Base-by-base conservation (phyloP, 2,888 invertebrate species). In the Dorcus parallelipipedus region DNA sequence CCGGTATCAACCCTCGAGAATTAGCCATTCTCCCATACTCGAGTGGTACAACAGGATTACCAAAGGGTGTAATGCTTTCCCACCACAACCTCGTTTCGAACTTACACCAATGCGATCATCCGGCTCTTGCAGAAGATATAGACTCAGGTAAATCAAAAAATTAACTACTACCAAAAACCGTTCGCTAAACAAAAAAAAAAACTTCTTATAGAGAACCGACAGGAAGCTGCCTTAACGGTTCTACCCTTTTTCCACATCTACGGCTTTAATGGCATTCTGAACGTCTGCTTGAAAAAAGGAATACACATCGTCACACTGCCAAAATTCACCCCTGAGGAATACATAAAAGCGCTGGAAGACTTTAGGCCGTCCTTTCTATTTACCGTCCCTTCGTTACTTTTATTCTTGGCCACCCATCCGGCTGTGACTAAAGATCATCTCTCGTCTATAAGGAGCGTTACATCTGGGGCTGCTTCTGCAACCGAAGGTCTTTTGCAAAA, bases 231-330 rank as follows among this genome's bases (percentile, higher is more conserved):
- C 2, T 75, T 88, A 14, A 85, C 86, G 1, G 85, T 88, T 0
- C 81, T 92, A 7, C 92, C 91, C 3, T 89, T 89, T 76, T 91
- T 88, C 78, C 91, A 91, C 74, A 90, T 90, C 61, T 91, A 87
- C 73, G 91, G 91, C 2, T 86, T 89, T 73, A 87, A 87, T 65
- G 84, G 84, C 3, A 83, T 89, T 38, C 78, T 90, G 66, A 85
- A 89, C 65, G 80, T 83, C 50, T 80, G 83, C 38, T 73, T 89
- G 2, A 74, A 76, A 51, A 72, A 83, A 50, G 90, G 90, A 6
- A 80, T 81, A 26, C 86, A 87, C 62, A 58, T 88, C 3, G 80
- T 90, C 1, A 84, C 87, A 0, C 80, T 91, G 64, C 89, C 90
- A 52, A 83, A 82, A 71, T 92, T 92, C 70, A 86, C 88, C 0